These are phyloP conservation scores for Struthidea cinerea DNA, from an alignment of 2,113 vertebrate genomes.

Conservation along the genomic window DNA sequence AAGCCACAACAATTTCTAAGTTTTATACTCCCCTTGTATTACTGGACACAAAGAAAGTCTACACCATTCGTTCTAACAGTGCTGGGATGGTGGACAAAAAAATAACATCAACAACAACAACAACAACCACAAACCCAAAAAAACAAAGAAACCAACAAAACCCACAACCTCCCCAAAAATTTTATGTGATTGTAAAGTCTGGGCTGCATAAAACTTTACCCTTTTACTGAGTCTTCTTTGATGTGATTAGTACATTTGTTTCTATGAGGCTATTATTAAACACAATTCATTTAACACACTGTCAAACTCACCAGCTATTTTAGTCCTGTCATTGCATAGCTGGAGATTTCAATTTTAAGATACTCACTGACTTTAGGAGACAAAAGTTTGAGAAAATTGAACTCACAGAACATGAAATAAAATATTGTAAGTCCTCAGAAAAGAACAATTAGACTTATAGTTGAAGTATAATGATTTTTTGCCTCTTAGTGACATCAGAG, in stretches of 20 bases:
- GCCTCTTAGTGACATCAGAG: background rate
- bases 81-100: background rate
- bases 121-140: background rate
- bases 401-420: background rate
- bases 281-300: background rate
- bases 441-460: background rate
- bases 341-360: background rate
- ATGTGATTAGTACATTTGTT: background rate
- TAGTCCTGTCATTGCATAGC: background rate
- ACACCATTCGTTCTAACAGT: background rate
- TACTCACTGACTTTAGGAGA: background rate
- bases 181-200: background rate
- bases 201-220: background rate
- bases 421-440: background rate
- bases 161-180: accelerated
- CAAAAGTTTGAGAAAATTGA: background rate
- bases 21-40: background rate
- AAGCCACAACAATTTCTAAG: background rate
- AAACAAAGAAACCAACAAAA: background rate
- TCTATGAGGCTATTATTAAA: background rate
- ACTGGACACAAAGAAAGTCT: background rate
- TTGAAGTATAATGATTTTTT: background rate
- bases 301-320: background rate
- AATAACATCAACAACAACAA: background rate
- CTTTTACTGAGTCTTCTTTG: background rate